phyloP scores from a whole-genome alignment of 2,113 vertebrate genomes.

The Lipophrys pholis region DNA sequence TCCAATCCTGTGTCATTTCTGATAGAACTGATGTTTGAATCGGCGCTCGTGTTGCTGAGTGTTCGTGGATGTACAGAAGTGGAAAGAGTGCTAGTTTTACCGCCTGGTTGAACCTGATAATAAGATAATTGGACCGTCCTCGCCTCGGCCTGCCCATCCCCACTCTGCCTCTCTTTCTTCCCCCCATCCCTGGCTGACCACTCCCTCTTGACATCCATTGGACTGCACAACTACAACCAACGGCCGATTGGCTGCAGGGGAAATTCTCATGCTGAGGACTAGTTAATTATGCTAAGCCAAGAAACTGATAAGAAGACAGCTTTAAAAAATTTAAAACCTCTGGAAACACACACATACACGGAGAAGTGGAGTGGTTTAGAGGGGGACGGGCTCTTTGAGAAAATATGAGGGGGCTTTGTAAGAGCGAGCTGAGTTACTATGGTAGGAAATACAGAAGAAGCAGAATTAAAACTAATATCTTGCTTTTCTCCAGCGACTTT shows the following conservation, averaged over 20 bases:
- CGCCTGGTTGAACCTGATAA: slow-evolving; percentile 42
- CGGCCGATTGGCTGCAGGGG: slow-evolving; percentile 32
- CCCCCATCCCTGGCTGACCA: slow-evolving; percentile 20
- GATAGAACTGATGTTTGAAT: slow-evolving; percentile 2
- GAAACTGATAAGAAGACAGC: slow-evolving; percentile 63
- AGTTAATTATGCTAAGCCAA: slow-evolving; percentile 79
- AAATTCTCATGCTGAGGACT: slow-evolving; percentile 47
- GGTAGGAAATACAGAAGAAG: slow-evolving; percentile 17
- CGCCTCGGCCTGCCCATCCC: not conserved
- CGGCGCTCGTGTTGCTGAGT: not conserved
- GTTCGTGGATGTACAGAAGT: slow-evolving; percentile 6
- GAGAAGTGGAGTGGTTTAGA: slow-evolving; percentile 9
- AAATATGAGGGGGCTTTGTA: slow-evolving; percentile 23
- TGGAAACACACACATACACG: slow-evolving; percentile 30
- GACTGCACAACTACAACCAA: slow-evolving; percentile 28
- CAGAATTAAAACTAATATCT: slow-evolving; percentile 25
- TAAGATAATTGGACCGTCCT: slow-evolving; percentile 27
- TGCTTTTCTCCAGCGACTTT: slow-evolving; percentile 20
- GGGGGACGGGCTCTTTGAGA: slow-evolving; percentile 26
- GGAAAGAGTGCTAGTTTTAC: slow-evolving; percentile 41
- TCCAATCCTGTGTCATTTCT: not conserved
- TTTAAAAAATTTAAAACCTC: slow-evolving; percentile 55
- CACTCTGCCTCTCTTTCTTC: not conserved
- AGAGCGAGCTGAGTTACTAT: slow-evolving; percentile 9
- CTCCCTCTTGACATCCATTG: slow-evolving; percentile 17